phyloP scores from a whole-genome alignment of 2,113 vertebrate species.

The Proteles cristata region DNA sequence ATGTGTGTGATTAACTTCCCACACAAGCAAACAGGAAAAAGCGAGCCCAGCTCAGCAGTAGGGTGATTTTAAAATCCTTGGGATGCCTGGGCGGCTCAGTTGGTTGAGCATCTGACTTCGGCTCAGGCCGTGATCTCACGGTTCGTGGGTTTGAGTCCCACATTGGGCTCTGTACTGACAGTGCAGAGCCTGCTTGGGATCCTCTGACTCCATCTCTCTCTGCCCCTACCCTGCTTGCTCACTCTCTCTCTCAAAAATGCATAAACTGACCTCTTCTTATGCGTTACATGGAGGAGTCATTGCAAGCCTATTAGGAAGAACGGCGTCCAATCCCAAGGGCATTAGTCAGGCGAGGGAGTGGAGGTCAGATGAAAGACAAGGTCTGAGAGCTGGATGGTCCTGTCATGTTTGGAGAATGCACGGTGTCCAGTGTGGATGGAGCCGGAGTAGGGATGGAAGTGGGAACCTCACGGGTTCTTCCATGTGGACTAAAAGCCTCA shows the following conservation, averaged over 20 bases:
- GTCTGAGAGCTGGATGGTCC: not conserved
- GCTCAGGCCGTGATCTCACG: too few species aligned
- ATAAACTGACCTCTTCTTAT: too few species aligned
- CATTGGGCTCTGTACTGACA: too few species aligned
- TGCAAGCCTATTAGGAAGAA: not conserved
- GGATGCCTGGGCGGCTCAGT: too few species aligned
- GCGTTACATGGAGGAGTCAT: not conserved
- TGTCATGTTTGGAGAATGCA: not conserved
- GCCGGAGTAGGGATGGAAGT: not conserved
- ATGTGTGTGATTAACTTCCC: not conserved
- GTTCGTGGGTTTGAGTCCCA: too few species aligned
- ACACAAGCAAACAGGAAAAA: too few species aligned
- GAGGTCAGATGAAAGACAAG: not conserved
- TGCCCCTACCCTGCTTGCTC: too few species aligned
- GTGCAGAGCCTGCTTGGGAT: too few species aligned
- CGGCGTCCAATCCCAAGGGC: not conserved
- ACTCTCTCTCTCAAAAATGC: too few species aligned
- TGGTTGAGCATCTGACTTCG: too few species aligned
- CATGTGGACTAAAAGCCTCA: not conserved
- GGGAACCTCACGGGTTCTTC: accelerated
- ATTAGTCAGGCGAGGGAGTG: not conserved
- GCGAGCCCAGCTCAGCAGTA: not conserved
- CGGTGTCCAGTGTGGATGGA: not conserved
- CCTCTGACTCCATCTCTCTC: too few species aligned
- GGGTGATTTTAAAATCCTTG: not conserved